A percentile compares a stretch with the other conserved stretches of the same genome.
These are phyloP conservation scores for Crossaster papposus DNA, from an alignment of 53 echinoderm and acorn worm genomes.

Conservation along the genomic window DNA sequence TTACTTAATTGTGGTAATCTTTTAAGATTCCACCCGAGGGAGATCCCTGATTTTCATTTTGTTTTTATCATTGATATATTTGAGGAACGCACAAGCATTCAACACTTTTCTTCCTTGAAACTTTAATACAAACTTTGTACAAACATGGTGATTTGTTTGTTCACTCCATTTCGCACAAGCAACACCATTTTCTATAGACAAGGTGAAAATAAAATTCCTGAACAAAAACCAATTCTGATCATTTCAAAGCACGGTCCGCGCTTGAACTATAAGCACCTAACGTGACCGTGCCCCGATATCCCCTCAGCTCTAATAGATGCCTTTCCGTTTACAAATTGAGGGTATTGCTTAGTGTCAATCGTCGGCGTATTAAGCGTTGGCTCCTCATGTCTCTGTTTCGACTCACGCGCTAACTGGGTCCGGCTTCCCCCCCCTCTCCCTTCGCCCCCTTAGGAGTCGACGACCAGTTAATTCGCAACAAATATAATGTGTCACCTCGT, in stretches of 20 bases:
- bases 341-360: conserved; percentile 61
- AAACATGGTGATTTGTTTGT: no score
- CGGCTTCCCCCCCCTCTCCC: not conserved
- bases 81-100: no score
- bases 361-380: conserved; percentile 60
- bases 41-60: no score
- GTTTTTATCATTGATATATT: no score
- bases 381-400: conserved; percentile 53
- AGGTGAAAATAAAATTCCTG: not conserved
- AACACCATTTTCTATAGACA: no score
- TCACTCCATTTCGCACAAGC: no score
- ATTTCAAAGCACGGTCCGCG: not conserved
- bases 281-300: conserved; percentile 2
- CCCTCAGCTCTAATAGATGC: conserved; percentile 20
- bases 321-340: conserved; percentile 63
- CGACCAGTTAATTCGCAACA: conserved; percentile 60
- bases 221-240: not conserved
- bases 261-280: not conserved
- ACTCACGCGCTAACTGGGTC: conserved; percentile 23
- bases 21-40: no score
- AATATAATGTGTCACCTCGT: conserved; percentile 55
- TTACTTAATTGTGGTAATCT: no score
- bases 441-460: conserved; percentile 24
- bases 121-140: no score
- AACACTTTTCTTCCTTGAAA: no score